Percentiles rank a stretch among this genome's conserved stretches.
Evolutionary conservation across 2,113 vertebrate species (phyloP).

Genomic region (Triplophysa tibetana): DNA sequence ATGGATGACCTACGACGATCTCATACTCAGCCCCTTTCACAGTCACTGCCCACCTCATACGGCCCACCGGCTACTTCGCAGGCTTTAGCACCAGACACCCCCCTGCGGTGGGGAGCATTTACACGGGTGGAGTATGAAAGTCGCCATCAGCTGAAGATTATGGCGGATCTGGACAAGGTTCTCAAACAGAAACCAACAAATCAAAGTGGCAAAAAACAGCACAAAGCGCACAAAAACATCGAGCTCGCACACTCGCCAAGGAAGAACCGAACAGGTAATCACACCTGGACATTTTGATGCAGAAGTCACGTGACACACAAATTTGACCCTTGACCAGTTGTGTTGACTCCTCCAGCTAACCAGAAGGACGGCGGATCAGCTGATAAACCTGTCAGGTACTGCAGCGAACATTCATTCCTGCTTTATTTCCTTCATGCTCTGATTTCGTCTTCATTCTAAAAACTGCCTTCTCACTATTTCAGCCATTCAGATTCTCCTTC

Average conservation of each 20-base stretch:
- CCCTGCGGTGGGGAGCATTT: slow-evolving; percentile 77
- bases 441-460: neutral
- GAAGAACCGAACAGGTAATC: slow-evolving; percentile 66
- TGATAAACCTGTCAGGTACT: slow-evolving; percentile 41
- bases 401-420: neutral
- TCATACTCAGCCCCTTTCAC: slow-evolving; percentile 59
- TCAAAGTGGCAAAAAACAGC: slow-evolving; percentile 41
- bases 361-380: neutral
- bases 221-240: slow-evolving; percentile 79
- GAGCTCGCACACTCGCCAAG: slow-evolving; percentile 80
- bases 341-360: neutral
- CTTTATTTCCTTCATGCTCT: neutral
- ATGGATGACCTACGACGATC: slow-evolving; percentile 6
- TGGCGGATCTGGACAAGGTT: slow-evolving; percentile 79
- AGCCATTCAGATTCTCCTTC: slow-evolving; percentile 69
- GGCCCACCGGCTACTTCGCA: slow-evolving; percentile 54
- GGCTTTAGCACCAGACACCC: slow-evolving; percentile 71
- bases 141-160: slow-evolving; percentile 82
- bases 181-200: slow-evolving; percentile 64
- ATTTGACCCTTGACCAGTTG: neutral
- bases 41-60: slow-evolving; percentile 57
- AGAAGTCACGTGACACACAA: neutral
- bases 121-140: slow-evolving; percentile 78
- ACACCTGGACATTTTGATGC: neutral
- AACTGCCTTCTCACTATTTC: slow-evolving; percentile 49